phyloP scores from a whole-genome alignment of 2,888 invertebrate species.

The Encarsia formosa region DNA sequence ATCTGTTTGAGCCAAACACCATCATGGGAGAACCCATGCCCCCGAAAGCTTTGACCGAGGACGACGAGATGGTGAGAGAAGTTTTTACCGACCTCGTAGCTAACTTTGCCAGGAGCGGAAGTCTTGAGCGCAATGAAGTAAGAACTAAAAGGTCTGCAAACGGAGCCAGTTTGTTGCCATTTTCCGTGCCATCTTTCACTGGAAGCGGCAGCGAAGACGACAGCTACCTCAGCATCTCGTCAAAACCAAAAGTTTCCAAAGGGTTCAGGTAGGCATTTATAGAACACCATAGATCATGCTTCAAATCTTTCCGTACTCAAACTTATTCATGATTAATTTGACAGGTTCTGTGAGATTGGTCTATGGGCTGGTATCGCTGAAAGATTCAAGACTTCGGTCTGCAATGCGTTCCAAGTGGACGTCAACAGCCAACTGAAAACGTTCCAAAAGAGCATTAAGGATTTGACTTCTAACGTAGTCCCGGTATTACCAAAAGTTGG shows the following conservation, averaged over 20 bases:
- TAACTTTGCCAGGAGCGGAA: slow-evolving; percentile 61
- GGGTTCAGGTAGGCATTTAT: slow-evolving; percentile 43
- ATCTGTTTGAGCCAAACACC: slow-evolving; percentile 36
- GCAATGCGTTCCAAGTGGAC: slow-evolving; percentile 41
- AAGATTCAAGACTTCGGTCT: slow-evolving; percentile 56
- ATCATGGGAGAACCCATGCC: slow-evolving; percentile 32
- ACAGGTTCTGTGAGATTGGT: slow-evolving; percentile 65
- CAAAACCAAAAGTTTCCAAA: slow-evolving; percentile 51
- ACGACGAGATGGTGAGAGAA: slow-evolving; percentile 64
- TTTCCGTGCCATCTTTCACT: slow-evolving; percentile 30
- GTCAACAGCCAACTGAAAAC: slow-evolving; percentile 16
- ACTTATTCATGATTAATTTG: not conserved
- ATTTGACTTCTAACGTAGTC: not conserved
- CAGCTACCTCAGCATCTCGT: slow-evolving; percentile 57
- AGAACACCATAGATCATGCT: not conserved
- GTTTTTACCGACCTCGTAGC: slow-evolving; percentile 64
- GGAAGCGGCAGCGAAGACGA: slow-evolving; percentile 42
- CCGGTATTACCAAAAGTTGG: slow-evolving; percentile 13
- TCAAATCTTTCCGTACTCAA: not conserved
- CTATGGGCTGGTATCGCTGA: slow-evolving; percentile 64
- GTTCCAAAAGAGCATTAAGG: slow-evolving; percentile 5
- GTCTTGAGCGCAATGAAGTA: slow-evolving; percentile 37
- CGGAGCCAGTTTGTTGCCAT: slow-evolving; percentile 31
- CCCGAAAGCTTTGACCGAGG: slow-evolving; percentile 43
- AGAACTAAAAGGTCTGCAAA: slow-evolving; percentile 32